Evolutionary conservation across 1,140 invertebrate genomes (phyloP).

Genomic region (Drosophila hydei): DNA sequence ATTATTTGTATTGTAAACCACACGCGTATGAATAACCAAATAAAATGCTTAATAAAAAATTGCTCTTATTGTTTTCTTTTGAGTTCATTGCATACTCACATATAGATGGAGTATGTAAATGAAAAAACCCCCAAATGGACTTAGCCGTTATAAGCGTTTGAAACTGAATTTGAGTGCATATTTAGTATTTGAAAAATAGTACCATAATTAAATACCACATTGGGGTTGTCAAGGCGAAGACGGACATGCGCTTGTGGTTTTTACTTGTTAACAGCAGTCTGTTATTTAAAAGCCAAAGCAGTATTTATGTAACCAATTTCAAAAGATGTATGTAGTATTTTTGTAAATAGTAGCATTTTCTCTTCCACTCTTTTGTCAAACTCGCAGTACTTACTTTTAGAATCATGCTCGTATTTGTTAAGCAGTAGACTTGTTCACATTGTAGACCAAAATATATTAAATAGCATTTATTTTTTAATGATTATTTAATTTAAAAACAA

Average conservation of each 20-base stretch:
- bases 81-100: not conserved
- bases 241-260: not conserved
- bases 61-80: not conserved
- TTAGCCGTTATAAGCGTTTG: too few relatives aligned
- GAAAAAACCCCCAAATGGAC: too few relatives aligned
- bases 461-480: too few relatives aligned
- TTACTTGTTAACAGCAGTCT: too few relatives aligned
- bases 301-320: not conserved
- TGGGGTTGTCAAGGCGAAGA: not conserved
- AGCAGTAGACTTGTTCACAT: not conserved
- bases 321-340: not conserved
- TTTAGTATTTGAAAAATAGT: not conserved
- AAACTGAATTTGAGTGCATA: too few relatives aligned
- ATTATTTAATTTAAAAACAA: too few relatives aligned
- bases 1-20: conserved; percentile 83
- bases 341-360: too few relatives aligned
- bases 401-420: not conserved
- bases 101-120: too few relatives aligned
- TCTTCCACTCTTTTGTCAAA: too few relatives aligned
- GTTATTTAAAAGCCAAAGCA: too few relatives aligned
- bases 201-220: not conserved
- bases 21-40: conserved; percentile 83
- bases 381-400: not conserved
- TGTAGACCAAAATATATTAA: too few relatives aligned
- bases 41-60: conserved; percentile 78